Evolutionary conservation across 2,888 invertebrate genomes (phyloP), one percentile per base, ranked within the genome.

Genomic region (Cynaeus angustus): DNA sequence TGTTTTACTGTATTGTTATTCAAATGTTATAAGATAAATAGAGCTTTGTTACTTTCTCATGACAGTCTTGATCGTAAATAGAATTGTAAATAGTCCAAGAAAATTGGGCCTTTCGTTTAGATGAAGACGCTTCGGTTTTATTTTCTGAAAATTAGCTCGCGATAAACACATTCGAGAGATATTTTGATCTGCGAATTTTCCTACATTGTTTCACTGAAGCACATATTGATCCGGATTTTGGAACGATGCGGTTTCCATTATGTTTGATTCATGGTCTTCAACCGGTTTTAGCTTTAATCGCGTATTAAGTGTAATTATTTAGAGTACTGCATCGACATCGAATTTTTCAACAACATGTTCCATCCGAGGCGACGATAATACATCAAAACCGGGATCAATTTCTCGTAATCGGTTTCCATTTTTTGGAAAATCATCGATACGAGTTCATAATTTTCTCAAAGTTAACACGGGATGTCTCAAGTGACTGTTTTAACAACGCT

Each of bases 1-100:
- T 68, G 70, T 72, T 66, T 74, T 72, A 71, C 62, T 64, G 72
- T 69, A 72, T 73, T 73, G 72, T 73, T 73, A 75, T 75, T 75
- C 68, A 75, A 73, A 75, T 74, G 70, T 67, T 62, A 65, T 58
- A 69, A 61, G 68, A 70, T 69, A 70, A 69, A 66, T 71, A 64
- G 67, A 66, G 68, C 65, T 70, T 69, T 68, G 58, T 66, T 71
- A 65, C 59, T 71, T 70, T 70, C 68, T 73, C 69, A 71, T 71
- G 65, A 59, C 69, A 70, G 70, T 45, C 10, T 21, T 66, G 61
- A 68, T 70, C 65, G 69, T 74, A 74, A 72, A 68, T 61, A 70
- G 50, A 70, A 74, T 55, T 64, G 69, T 70, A 72, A 74, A 72
- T 64, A 56, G 58, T 68, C 61, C 7, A 62, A 46, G 66, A 58